Evolutionary conservation across 2,113 vertebrate genomes (phyloP).

Genomic region (Irena cyanogastra): DNA sequence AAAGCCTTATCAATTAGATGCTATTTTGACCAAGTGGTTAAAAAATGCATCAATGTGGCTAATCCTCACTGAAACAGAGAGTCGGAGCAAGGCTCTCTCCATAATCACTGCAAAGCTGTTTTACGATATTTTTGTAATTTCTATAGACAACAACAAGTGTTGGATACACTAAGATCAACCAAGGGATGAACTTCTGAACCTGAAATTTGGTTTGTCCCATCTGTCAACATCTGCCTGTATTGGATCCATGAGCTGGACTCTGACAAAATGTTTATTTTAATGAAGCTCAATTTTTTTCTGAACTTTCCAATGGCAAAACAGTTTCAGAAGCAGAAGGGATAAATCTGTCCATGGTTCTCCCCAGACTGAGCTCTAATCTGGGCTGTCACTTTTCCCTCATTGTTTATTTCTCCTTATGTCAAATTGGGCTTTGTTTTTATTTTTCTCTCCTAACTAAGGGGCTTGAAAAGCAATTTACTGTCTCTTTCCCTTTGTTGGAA

Average conservation of each 20-base stretch:
- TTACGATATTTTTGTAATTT: background rate
- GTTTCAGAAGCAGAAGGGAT: background rate
- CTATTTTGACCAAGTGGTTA: background rate
- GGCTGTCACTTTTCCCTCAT: background rate
- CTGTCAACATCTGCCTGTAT: background rate
- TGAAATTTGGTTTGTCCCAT: background rate
- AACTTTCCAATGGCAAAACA: background rate
- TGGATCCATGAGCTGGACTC: background rate
- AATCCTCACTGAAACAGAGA: background rate
- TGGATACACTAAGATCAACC: background rate
- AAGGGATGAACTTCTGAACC: background rate
- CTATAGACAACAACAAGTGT: background rate
- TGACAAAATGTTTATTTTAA: background rate
- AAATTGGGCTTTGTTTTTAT: background rate
- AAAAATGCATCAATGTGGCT: background rate
- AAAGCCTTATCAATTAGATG: slow-evolving; percentile 41
- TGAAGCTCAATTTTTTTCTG: background rate
- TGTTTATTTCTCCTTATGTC: background rate
- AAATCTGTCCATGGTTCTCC: background rate
- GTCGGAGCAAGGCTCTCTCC: background rate
- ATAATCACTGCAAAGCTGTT: background rate
- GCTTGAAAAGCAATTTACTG: slow-evolving; percentile 12
- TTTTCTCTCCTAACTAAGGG: background rate
- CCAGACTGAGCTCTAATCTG: background rate
- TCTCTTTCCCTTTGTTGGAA: background rate